Percentiles rank a stretch among this genome's conserved stretches.
Evolutionary conservation across 1,140 invertebrate genomes (phyloP).

Genomic region (Fopius arisanus): DNA sequence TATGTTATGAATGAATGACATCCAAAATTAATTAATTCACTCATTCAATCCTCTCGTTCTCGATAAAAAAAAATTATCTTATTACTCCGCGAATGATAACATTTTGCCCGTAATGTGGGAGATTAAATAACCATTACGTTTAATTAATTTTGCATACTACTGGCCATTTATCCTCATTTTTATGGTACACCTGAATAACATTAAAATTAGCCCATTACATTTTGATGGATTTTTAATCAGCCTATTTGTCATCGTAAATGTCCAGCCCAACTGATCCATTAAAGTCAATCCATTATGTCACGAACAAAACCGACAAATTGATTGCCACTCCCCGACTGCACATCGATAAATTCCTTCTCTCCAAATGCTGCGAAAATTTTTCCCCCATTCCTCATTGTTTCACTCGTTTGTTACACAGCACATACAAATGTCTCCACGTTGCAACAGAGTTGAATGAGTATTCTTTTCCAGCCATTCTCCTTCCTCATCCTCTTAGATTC

Average conservation of each 20-base stretch:
- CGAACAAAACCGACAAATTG: constrained; percentile 3
- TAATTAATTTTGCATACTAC: background rate
- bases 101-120: background rate
- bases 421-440: background rate
- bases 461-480: background rate
- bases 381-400: constrained; percentile 7
- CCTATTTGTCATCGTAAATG: background rate
- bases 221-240: background rate
- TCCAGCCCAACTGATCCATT: background rate
- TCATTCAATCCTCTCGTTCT: background rate
- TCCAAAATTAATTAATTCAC: too few species aligned
- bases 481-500: background rate
- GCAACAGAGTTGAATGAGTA: background rate
- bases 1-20: too few species aligned
- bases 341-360: background rate
- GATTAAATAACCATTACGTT: background rate
- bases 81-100: background rate
- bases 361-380: background rate
- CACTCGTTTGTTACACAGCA: background rate
- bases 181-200: background rate
- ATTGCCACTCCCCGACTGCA: background rate
- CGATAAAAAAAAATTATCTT: background rate
- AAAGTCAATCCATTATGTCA: constrained; percentile 4
- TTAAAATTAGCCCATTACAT: background rate
- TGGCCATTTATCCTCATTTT: background rate